phyloP scores from a whole-genome alignment of 2,888 invertebrate species.

The Hipparchia semele region DNA sequence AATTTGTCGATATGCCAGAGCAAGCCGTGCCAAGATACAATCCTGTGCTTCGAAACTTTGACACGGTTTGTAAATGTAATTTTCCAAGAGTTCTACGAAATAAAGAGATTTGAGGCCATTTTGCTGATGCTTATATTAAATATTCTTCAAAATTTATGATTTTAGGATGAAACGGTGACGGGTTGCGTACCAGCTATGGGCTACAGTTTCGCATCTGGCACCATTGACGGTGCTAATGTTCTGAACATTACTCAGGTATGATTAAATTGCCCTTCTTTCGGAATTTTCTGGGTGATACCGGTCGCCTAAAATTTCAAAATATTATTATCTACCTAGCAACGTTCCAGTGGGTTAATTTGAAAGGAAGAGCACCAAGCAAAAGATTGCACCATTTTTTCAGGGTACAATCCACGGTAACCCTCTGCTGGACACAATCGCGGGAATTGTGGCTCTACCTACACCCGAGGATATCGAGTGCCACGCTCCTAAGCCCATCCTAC shows the following conservation, averaged over 20 bases:
- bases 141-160: not conserved
- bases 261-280: not conserved
- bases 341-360: not conserved
- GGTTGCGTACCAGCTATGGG: conserved; percentile 92
- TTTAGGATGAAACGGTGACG: conserved; percentile 73
- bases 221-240: conserved; percentile 90
- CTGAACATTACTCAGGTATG: conserved; percentile 86
- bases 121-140: not conserved
- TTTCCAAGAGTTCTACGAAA: not conserved
- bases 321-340: not conserved
- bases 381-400: conserved; percentile 54
- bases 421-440: conserved; percentile 87
- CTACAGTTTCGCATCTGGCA: conserved; percentile 93
- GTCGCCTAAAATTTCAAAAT: not conserved
- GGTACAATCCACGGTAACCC: conserved; percentile 85
- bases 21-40: conserved; percentile 75
- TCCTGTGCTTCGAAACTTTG: conserved; percentile 58
- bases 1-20: conserved; percentile 89
- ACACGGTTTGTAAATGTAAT: conserved; percentile 44
- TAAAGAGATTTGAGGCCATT: not conserved
- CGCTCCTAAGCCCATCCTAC: conserved; percentile 90
- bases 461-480: conserved; percentile 87
- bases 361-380: too few species aligned
- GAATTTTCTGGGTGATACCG: not conserved
- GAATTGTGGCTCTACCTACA: conserved; percentile 84